A percentile compares a stretch with the other conserved stretches of the same genome.
Evolutionary conservation across 1,140 invertebrate species (phyloP).

Genomic region (Drosophila lowei): DNA sequence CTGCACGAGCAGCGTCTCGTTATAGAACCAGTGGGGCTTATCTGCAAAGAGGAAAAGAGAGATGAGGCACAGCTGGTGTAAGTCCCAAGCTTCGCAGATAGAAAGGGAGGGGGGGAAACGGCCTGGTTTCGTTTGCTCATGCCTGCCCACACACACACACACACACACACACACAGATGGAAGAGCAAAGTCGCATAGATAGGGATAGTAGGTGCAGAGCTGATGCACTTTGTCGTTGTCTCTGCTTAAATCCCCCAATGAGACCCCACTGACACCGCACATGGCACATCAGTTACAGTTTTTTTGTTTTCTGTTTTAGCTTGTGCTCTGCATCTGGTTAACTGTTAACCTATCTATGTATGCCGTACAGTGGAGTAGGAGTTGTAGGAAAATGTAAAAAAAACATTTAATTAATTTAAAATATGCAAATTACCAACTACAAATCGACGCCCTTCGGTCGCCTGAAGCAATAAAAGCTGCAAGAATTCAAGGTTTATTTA

Average conservation of each 20-base stretch:
- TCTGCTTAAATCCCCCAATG: conserved; percentile 30
- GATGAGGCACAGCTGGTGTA: conserved; percentile 1
- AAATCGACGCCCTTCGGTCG: too few relatives aligned
- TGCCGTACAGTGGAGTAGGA: background rate
- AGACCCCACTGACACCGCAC: conserved; percentile 26
- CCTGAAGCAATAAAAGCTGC: too few relatives aligned
- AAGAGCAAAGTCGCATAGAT: background rate
- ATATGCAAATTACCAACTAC: too few relatives aligned
- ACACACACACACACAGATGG: background rate
- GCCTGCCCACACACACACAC: conserved; percentile 4
- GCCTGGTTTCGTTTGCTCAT: conserved; percentile 19
- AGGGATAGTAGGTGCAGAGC: conserved; percentile 3
- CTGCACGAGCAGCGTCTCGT: conserved; percentile 74
- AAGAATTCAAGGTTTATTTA: too few relatives aligned
- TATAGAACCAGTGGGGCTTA: conserved; percentile 74
- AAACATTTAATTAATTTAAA: too few relatives aligned
- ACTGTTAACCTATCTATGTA: background rate
- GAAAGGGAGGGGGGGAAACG: conserved; percentile 2
- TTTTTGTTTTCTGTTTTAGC: conserved; percentile 13
- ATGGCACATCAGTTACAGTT: conserved; percentile 17
- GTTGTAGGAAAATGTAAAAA: background rate
- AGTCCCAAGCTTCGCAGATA: conserved; percentile 18
- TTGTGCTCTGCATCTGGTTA: conserved; percentile 17
- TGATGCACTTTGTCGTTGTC: conserved; percentile 51
- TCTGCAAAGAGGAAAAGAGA: conserved; percentile 41